Percentiles rank a stretch among this genome's conserved stretches.
phyloP scores from a whole-genome alignment of 2,888 invertebrate species.

The Eupithecia pulchellata region DNA sequence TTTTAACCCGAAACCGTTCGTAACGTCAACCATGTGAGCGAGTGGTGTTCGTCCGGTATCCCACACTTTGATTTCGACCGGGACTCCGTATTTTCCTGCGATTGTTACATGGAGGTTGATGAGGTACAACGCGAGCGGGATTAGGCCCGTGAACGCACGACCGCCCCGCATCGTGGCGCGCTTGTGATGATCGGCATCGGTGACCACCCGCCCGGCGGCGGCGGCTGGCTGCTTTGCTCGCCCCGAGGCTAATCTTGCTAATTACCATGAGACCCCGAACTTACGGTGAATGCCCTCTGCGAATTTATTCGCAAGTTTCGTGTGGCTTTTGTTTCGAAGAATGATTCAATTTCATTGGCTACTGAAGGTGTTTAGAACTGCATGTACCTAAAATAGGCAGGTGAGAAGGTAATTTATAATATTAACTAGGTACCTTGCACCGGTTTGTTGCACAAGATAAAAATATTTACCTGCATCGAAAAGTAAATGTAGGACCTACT shows the following conservation, averaged over 20 bases:
- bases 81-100: slow-evolving; percentile 65
- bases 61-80: slow-evolving; percentile 79
- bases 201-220: slow-evolving; percentile 56
- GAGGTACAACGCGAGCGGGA: slow-evolving; percentile 47
- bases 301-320: slow-evolving; percentile 48
- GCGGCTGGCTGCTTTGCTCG: slow-evolving; percentile 39
- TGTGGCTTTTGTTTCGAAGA: slow-evolving; percentile 45
- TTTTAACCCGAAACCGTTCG: slow-evolving; percentile 90
- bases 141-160: slow-evolving; percentile 58
- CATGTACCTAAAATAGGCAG: too few species aligned
- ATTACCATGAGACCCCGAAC: slow-evolving; percentile 72
- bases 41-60: slow-evolving; percentile 84
- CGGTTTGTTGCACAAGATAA: too few species aligned
- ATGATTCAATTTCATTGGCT: background rate
- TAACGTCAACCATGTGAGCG: slow-evolving; percentile 91
- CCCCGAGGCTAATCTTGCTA: slow-evolving; percentile 70
- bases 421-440: too few species aligned
- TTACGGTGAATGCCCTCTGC: slow-evolving; percentile 81
- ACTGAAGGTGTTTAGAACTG: too few species aligned
- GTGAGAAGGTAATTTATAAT: too few species aligned
- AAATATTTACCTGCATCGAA: too few species aligned
- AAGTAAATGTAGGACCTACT: too few species aligned
- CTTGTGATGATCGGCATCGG: slow-evolving; percentile 65
- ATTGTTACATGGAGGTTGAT: slow-evolving; percentile 47
- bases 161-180: slow-evolving; percentile 73